Base-by-base conservation (phyloP, 2,113 vertebrate genomes). In the Andinoacara biseriatus region DNA sequence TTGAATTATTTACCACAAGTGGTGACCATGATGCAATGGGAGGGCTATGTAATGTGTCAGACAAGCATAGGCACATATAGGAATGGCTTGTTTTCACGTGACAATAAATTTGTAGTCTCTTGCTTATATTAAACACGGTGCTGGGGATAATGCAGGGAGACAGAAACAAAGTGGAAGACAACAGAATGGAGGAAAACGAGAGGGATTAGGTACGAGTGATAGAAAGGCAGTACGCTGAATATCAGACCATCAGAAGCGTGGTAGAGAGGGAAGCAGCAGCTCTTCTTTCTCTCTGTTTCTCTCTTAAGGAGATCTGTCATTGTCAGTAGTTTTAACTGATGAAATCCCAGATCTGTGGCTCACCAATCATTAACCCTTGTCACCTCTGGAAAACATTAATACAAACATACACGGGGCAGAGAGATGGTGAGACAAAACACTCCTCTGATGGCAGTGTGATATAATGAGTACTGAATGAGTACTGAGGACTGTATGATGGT, bases 71-170 rank as follows among this genome's bases (percentile, higher is more conserved):
- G 92, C 93, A 89, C 90, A 17, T 91, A 93, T 93, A 94, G 93
- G 93, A 92, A 93, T 93, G 93, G 94, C 94, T 95, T 95, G 4
- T 95, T 95, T 94, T 93, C 90, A 52, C n/a, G 22, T 72, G 58
- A 58, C 96, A 96, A 97, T 97, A 96, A 97, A 96, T 91, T 94
- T 87, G 91, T 95, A 92, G 88, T 92, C 89, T 76, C 62, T 80
- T 78, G 67, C 49, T 61, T 46, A 24, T 69, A 40, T 82, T 86
- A 49, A 67, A 80, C 61, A 74, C 77, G 84, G 77, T 87, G 86
- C 78, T 63, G 78, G 72, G 87, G 83, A 86, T 88, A 94, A 91
- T 91, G 79, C 58, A 33, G 58, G 52, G 26, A 52, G 78, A 78
- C 86, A 84, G 76, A 69, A 63, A 69, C 76, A 63, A 74, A 72